These are phyloP conservation scores for Coregonus ussuriensis DNA, from an alignment of 2,797 vertebrate species.

Conservation along the genomic window DNA sequence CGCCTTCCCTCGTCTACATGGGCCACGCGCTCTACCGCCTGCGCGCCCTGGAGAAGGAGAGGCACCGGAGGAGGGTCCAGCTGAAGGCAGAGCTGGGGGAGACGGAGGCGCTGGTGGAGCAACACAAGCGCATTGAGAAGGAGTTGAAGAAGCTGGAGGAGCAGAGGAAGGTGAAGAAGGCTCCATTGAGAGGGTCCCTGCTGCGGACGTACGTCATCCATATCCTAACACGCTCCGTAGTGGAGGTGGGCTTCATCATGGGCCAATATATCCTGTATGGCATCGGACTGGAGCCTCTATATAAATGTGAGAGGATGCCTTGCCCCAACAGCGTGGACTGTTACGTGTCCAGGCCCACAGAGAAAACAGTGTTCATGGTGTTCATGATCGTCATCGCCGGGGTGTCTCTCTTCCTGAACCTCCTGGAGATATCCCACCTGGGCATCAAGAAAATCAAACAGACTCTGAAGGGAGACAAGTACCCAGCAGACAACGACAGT, in stretches of 20 bases:
- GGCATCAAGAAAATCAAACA: constrained; percentile 86
- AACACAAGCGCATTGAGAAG: constrained; percentile 82
- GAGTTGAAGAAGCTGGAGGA: constrained; percentile 87
- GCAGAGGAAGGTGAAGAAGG: constrained; percentile 87
- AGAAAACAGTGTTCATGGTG: constrained; percentile 95
- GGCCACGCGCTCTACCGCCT: constrained; percentile 90
- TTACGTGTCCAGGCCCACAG: constrained; percentile 93
- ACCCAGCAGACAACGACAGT: constrained; percentile 65
- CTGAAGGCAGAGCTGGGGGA: constrained; percentile 83
- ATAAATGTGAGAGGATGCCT: constrained; percentile 85
- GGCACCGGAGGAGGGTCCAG: constrained; percentile 78
- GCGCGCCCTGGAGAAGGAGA: constrained; percentile 86
- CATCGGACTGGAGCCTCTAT: constrained; percentile 85
- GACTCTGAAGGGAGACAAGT: constrained; percentile 70
- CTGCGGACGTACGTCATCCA: constrained; percentile 90
- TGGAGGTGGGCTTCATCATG: constrained; percentile 92
- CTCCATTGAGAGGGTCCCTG: constrained; percentile 87
- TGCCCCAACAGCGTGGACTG: constrained; percentile 95
- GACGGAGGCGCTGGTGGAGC: constrained; percentile 71
- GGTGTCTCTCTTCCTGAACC: constrained; percentile 89
- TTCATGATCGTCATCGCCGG: constrained; percentile 91
- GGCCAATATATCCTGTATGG: constrained; percentile 92
- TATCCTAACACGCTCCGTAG: constrained; percentile 88
- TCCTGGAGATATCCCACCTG: constrained; percentile 90
- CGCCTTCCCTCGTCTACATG: constrained; percentile 92